Conservation (phyloP, 2,113 vertebrate genomes). For the Sapajus apella region DNA sequence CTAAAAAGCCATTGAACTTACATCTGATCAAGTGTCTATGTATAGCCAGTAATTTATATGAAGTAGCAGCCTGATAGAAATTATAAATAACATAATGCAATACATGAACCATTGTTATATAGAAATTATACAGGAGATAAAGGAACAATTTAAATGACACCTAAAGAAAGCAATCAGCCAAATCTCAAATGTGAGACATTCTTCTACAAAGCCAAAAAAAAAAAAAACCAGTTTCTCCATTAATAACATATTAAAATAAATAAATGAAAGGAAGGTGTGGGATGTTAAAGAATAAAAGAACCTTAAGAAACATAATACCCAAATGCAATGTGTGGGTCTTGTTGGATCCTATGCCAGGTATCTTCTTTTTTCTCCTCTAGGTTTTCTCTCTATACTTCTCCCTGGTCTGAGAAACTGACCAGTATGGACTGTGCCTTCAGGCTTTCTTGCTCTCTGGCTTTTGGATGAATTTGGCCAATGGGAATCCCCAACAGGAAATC, state of each 20-base stretch:
- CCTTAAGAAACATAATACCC: not conserved
- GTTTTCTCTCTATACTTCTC: not conserved
- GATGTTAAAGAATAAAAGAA: not conserved
- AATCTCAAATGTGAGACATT: not conserved
- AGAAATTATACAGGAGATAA: slow-evolving; percentile 5
- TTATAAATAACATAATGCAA: slow-evolving; percentile 29
- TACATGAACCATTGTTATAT: not conserved
- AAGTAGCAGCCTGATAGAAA: not conserved
- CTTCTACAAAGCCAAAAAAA: not conserved
- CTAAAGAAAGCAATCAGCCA: slow-evolving; percentile 11
- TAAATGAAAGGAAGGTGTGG: not conserved
- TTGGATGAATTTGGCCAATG: not conserved
- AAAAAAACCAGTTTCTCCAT: not conserved
- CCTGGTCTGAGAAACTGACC: not conserved
- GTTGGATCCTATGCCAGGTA: not conserved
- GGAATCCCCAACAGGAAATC: not conserved
- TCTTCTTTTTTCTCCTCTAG: not conserved
- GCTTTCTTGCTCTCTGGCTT: not conserved
- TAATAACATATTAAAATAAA: slow-evolving; percentile 5
- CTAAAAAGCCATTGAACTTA: slow-evolving; percentile 7
- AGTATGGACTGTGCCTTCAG: not conserved
- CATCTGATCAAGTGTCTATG: slow-evolving; percentile 9
- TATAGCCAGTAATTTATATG: not conserved
- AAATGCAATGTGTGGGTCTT: not conserved
- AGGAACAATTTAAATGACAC: not conserved